phyloP scores from a whole-genome alignment of 1,140 invertebrate genomes.

The Drosophila seguyi region DNA sequence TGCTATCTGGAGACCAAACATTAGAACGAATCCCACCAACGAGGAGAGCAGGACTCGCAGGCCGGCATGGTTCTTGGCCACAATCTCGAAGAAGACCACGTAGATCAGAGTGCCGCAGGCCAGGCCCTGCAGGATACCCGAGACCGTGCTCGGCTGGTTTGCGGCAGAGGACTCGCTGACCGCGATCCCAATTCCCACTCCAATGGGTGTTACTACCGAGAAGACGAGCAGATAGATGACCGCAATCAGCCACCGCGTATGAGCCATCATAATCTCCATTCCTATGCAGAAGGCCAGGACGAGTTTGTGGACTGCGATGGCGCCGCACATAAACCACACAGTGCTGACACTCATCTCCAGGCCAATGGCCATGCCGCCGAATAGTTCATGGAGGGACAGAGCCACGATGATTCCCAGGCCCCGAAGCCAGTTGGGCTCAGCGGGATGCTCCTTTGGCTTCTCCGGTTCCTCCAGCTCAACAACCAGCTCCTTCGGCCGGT shows the following conservation, averaged over 20 bases:
- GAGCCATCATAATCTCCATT: conserved; percentile 90
- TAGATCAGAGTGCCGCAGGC: conserved; percentile 92
- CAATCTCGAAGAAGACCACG: conserved; percentile 96
- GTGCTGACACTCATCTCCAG: conserved; percentile 89
- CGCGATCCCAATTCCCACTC: conserved; percentile 90
- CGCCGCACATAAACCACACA: conserved; percentile 93
- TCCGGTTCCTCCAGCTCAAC: conserved; percentile 81
- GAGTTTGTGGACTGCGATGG: conserved; percentile 94
- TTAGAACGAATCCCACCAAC: conserved; percentile 90
- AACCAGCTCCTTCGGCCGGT: conserved; percentile 1
- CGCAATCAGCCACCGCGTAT: conserved; percentile 87
- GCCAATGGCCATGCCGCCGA: conserved; percentile 95
- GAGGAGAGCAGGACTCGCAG: conserved; percentile 90
- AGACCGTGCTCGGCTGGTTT: conserved; percentile 87
- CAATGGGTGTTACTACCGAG: conserved; percentile 91
- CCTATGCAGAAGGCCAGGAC: conserved; percentile 95
- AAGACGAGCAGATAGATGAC: conserved; percentile 91
- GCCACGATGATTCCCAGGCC: conserved; percentile 93
- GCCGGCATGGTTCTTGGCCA: conserved; percentile 91
- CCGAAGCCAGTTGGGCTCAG: conserved; percentile 87
- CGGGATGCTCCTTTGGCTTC: conserved; percentile 56
- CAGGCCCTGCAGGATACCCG: conserved; percentile 85
- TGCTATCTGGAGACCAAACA: conserved; percentile 90
- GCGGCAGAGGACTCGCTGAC: conserved; percentile 87
- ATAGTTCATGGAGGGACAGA: conserved; percentile 94